A percentile compares a stretch with the other conserved stretches of the same genome.
These are phyloP conservation scores for Magallana ariakensis DNA, from an alignment of 1,140 invertebrate genomes.

Conservation along the genomic window DNA sequence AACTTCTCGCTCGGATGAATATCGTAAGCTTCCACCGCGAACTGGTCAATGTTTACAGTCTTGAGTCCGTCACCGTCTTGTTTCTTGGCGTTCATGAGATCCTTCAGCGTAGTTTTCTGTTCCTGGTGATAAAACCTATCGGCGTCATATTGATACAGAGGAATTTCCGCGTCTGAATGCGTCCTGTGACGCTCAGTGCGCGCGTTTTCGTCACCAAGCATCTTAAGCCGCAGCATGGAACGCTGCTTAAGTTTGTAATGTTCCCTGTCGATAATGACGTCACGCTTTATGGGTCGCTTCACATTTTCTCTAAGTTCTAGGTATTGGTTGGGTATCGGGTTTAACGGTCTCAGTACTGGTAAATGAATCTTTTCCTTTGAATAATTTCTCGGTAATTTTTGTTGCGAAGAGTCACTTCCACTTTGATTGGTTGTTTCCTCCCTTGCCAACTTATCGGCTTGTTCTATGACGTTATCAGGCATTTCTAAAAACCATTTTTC, in stretches of 20 bases:
- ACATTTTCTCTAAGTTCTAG: slow-evolving; percentile 43
- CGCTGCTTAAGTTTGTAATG: slow-evolving; percentile 48
- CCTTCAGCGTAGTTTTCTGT: slow-evolving; percentile 14
- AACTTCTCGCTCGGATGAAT: slow-evolving; percentile 48
- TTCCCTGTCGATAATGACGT: slow-evolving; percentile 36
- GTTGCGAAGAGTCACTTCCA: not conserved
- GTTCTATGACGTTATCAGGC: slow-evolving; percentile 48
- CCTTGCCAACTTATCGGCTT: slow-evolving; percentile 38
- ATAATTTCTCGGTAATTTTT: not conserved
- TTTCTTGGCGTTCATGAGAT: slow-evolving; percentile 40
- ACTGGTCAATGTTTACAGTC: slow-evolving; percentile 48
- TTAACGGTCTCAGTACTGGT: slow-evolving; percentile 43
- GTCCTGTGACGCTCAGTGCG: not conserved
- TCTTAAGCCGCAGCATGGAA: slow-evolving; percentile 46
- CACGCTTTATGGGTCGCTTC: not conserved
- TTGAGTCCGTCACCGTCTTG: slow-evolving; percentile 38
- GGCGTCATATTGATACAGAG: not conserved
- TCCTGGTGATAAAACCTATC: slow-evolving; percentile 35
- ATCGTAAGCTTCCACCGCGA: slow-evolving; percentile 51
- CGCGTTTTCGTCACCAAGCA: slow-evolving; percentile 6
- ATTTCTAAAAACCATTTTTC: slow-evolving; percentile 58
- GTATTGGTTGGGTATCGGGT: slow-evolving; percentile 49
- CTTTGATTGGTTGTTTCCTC: slow-evolving; percentile 28
- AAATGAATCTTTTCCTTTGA: not conserved
- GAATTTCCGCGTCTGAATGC: not conserved